A percentile compares a stretch with the other conserved stretches of the same genome.
Evolutionary conservation across 2,113 vertebrate species (phyloP).

Genomic region (Aegithalos caudatus): DNA sequence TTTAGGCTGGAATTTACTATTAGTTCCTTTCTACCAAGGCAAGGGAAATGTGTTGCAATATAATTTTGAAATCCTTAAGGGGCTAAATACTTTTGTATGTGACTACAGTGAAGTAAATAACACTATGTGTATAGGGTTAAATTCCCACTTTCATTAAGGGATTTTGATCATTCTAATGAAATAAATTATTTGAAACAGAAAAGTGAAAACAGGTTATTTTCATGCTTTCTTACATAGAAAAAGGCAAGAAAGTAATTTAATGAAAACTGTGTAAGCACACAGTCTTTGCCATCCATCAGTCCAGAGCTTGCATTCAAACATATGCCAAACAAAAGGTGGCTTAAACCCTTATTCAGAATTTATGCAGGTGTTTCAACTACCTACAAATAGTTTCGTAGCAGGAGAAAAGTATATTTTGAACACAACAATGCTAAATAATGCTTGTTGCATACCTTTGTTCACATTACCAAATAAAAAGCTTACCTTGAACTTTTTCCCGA

Average conservation of each 20-base stretch:
- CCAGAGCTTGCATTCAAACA: neutral
- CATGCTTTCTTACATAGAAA: neutral
- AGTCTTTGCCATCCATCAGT: neutral
- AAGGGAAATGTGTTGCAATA: neutral
- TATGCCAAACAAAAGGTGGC: neutral
- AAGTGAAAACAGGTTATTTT: neutral
- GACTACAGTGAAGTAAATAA: neutral
- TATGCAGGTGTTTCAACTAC: neutral
- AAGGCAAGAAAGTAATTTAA: neutral
- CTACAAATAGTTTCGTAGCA: neutral
- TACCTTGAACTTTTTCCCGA: slow-evolving; percentile 92
- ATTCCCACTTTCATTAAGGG: neutral
- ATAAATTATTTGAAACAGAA: neutral
- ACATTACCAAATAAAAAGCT: slow-evolving; percentile 15
- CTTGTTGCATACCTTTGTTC: neutral
- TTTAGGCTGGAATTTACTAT: neutral
- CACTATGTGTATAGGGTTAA: neutral
- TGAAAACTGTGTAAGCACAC: neutral
- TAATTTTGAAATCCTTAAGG: neutral
- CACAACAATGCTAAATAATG: neutral
- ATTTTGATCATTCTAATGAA: neutral
- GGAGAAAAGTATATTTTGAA: neutral
- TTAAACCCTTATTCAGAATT: neutral
- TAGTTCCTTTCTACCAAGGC: neutral
- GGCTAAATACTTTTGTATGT: neutral